These are phyloP conservation scores for Peucedramus taeniatus DNA, from an alignment of 2,113 vertebrate genomes.

Conservation along the genomic window DNA sequence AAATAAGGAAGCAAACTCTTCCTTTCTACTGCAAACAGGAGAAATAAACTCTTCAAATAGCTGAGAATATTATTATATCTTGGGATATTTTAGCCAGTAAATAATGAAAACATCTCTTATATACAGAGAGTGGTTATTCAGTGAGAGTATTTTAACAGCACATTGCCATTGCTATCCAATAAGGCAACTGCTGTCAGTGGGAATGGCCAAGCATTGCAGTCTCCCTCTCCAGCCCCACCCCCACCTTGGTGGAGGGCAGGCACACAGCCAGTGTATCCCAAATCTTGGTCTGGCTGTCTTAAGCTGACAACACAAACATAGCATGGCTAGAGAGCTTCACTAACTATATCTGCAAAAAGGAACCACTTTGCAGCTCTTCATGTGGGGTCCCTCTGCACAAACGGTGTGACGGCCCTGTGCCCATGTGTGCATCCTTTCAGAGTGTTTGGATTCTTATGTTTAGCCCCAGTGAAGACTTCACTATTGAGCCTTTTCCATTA, in stretches of 20 bases:
- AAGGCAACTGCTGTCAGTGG: not conserved
- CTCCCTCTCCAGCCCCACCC: not conserved
- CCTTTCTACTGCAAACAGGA: not conserved
- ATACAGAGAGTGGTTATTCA: not conserved
- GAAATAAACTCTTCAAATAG: not conserved
- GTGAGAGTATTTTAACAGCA: not conserved
- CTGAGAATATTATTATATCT: not conserved
- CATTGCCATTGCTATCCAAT: not conserved
- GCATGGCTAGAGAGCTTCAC: not conserved
- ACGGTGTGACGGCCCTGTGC: rapidly evolving
- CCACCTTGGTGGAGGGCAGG: not conserved
- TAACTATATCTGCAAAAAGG: not conserved
- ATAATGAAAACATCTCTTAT: not conserved
- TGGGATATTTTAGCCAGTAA: not conserved
- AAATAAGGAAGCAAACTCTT: not conserved
- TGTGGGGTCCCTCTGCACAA: not conserved
- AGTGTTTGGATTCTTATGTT: not conserved
- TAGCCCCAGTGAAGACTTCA: not conserved
- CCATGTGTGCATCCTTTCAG: not conserved
- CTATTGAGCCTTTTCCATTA: not conserved
- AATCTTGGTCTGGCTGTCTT: not conserved
- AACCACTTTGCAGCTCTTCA: not conserved
- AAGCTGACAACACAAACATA: rapidly evolving
- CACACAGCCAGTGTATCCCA: not conserved
- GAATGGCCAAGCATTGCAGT: not conserved